Percentiles rank a stretch among this genome's conserved stretches.
Evolutionary conservation across 2,797 vertebrate species (phyloP).

Genomic region (Melanotaenia maccullochi): DNA sequence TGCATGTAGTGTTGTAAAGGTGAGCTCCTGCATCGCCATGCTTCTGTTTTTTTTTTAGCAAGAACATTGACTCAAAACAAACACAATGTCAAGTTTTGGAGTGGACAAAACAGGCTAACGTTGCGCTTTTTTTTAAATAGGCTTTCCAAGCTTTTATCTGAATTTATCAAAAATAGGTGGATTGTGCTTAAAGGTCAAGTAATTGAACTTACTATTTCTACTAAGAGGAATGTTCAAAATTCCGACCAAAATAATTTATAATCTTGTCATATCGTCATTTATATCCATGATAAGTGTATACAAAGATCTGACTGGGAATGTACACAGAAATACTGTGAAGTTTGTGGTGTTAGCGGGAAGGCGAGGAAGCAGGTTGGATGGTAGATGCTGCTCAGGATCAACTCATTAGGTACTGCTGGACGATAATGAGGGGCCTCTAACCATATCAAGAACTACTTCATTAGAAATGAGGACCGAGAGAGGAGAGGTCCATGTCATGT

Average conservation of each 20-base stretch:
- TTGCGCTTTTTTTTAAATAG: too few species aligned
- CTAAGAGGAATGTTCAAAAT: background rate
- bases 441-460: conserved; percentile 51
- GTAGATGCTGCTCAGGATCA: conserved; percentile 17
- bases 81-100: too few species aligned
- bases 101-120: too few species aligned
- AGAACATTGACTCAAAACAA: too few species aligned
- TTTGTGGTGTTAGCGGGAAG: conserved; percentile 16
- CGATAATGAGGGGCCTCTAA: conserved; percentile 49
- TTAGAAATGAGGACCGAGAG: conserved; percentile 51
- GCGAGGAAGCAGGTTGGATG: conserved; percentile 12
- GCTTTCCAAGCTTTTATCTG: background rate
- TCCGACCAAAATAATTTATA: too few species aligned
- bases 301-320: background rate
- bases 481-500: conserved; percentile 43
- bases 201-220: background rate
- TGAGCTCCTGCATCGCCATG: too few species aligned
- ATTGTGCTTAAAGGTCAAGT: background rate
- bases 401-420: conserved; percentile 42
- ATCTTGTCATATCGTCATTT: too few species aligned
- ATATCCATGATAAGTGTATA: background rate
- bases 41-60: too few species aligned
- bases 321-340: background rate
- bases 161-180: background rate
- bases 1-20: too few species aligned